These are phyloP conservation scores for Scopus umbretta DNA, from an alignment of 2,113 vertebrate species.

Conservation along the genomic window DNA sequence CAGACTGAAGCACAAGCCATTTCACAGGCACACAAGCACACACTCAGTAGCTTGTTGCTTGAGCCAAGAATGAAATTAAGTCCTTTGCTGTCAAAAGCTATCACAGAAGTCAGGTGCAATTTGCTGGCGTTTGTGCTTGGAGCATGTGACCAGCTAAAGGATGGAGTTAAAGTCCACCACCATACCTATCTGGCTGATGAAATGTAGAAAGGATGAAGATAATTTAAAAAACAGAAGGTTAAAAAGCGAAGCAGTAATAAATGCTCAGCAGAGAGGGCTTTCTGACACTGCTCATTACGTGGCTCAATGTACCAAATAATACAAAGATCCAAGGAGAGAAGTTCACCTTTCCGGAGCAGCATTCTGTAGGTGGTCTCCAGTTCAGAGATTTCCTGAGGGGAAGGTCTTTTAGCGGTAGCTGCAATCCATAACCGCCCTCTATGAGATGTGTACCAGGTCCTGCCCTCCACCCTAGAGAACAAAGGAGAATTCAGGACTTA, in stretches of 20 bases:
- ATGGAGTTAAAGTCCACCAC: not conserved
- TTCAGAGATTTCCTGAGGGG: slow-evolving; percentile 85
- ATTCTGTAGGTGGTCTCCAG: slow-evolving; percentile 84
- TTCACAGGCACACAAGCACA: not conserved
- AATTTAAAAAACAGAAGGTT: not conserved
- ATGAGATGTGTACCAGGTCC: slow-evolving; percentile 94
- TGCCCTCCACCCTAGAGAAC: slow-evolving; percentile 86
- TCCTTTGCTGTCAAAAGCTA: not conserved
- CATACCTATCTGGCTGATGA: rapidly evolving
- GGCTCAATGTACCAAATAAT: not conserved
- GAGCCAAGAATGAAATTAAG: not conserved
- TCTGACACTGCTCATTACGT: not conserved
- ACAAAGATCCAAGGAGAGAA: not conserved
- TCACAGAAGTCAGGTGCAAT: not conserved
- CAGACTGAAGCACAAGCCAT: not conserved
- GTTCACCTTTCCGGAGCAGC: slow-evolving; percentile 79
- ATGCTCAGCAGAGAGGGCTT: not conserved
- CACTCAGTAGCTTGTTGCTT: not conserved
- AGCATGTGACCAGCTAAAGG: not conserved
- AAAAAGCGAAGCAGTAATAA: not conserved
- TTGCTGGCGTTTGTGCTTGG: rapidly evolving
- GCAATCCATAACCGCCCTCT: slow-evolving; percentile 95
- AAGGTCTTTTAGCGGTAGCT: slow-evolving; percentile 88
- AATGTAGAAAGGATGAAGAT: not conserved
- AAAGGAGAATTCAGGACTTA: not conserved